Conservation (phyloP, 2,888 invertebrate species). For the Platycheirus rosarum region DNA sequence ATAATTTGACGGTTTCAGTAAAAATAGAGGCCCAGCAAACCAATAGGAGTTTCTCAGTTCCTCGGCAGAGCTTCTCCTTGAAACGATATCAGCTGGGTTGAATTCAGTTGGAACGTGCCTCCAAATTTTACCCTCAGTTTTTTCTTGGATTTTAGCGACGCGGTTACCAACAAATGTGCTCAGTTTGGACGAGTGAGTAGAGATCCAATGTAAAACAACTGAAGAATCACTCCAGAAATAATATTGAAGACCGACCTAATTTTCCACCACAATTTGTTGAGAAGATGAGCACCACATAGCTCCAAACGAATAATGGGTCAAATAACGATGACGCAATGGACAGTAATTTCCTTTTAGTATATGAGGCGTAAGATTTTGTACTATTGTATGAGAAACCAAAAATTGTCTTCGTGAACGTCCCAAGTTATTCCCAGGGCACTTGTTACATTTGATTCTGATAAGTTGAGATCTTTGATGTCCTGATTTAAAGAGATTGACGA, state of each 20-base stretch:
- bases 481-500: too few relatives aligned
- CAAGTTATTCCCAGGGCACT: too few relatives aligned
- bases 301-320: conserved; percentile 59
- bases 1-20: conserved; percentile 39
- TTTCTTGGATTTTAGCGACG: conserved; percentile 54
- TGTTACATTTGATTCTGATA: too few relatives aligned
- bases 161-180: conserved; percentile 64
- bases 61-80: conserved; percentile 46
- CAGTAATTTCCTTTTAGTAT: conserved; percentile 8
- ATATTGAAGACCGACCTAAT: conserved; percentile 3
- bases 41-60: conserved; percentile 41
- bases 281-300: conserved; percentile 51
- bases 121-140: conserved; percentile 36
- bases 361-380: neutral
- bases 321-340: conserved; percentile 42
- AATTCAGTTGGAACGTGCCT: conserved; percentile 52
- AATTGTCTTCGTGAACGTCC: too few relatives aligned
- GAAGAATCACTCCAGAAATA: conserved; percentile 60
- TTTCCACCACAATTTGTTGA: conserved; percentile 47
- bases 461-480: too few relatives aligned
- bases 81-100: conserved; percentile 69
- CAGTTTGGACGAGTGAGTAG: conserved; percentile 45
- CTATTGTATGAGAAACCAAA: too few relatives aligned
- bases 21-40: conserved; percentile 43
- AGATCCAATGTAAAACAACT: conserved; percentile 59